phyloP scores from a whole-genome alignment of 1,140 invertebrate genomes.

The Polypedilum pembai region DNA sequence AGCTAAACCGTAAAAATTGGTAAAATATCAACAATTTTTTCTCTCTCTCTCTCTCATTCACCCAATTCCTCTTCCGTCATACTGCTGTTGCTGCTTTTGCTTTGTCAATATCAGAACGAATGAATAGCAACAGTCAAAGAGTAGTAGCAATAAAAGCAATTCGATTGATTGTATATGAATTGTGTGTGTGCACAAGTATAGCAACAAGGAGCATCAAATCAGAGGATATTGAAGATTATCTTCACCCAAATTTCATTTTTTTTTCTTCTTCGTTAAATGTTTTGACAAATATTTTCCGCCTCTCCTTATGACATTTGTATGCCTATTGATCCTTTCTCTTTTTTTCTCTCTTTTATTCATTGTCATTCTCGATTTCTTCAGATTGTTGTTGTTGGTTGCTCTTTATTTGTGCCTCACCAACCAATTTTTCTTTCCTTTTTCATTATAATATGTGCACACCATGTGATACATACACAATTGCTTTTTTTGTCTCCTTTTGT shows the following conservation, averaged over 20 bases:
- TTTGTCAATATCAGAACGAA: background rate
- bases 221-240: conserved; percentile 13
- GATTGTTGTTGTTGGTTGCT: background rate
- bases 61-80: background rate
- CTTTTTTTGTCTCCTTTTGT: background rate
- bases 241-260: background rate
- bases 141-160: background rate
- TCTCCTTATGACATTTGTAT: conserved; percentile 4
- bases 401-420: background rate
- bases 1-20: conserved; percentile 17
- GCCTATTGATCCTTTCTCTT: conserved; percentile 7
- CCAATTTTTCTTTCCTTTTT: background rate
- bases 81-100: background rate
- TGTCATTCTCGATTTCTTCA: too few species aligned
- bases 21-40: conserved; percentile 7
- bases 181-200: background rate
- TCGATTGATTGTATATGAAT: conserved; percentile 6
- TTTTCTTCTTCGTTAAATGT: conserved; percentile 3
- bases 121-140: conserved; percentile 8
- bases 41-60: background rate
- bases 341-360: background rate
- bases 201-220: conserved; percentile 5
- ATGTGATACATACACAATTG: conserved; percentile 3
- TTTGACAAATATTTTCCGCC: conserved; percentile 17
- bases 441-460: background rate